Conservation (phyloP, 35 echinoderm and acorn worm species). For the Acanthaster planci region DNA sequence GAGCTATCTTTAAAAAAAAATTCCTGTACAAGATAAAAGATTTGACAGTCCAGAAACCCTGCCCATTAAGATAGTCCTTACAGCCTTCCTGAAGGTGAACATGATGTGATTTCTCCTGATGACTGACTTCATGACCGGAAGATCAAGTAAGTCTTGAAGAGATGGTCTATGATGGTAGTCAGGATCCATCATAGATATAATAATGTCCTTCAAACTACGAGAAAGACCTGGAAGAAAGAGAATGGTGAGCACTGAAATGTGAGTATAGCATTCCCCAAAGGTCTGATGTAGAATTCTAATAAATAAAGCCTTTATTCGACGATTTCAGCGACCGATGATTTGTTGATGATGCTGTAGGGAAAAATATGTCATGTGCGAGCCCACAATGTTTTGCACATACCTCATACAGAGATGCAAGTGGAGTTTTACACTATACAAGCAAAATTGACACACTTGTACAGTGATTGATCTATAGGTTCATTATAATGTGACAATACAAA, state of each 20-base stretch:
- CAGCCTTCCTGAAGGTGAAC: conserved; percentile 28
- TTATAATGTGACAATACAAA: too few species aligned
- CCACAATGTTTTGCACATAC: too few species aligned
- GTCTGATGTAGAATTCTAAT: background rate
- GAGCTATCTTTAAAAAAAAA: too few species aligned
- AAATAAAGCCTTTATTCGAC: background rate
- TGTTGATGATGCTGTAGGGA: too few species aligned
- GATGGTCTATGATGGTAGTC: conserved; percentile 56
- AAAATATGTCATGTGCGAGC: too few species aligned
- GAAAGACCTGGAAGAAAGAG: conserved; percentile 54
- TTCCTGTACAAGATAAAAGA: too few species aligned
- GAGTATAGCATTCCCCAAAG: background rate
- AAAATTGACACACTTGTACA: too few species aligned
- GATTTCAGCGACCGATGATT: background rate
- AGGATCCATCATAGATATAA: conserved; percentile 66
- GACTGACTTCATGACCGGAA: conserved; percentile 38
- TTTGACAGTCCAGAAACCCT: too few species aligned
- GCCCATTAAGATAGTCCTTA: conserved; percentile 8
- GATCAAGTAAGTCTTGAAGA: conserved; percentile 36
- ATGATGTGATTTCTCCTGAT: conserved; percentile 14
- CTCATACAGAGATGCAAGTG: too few species aligned
- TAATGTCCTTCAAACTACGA: conserved; percentile 24
- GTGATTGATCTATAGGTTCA: too few species aligned
- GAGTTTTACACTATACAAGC: too few species aligned
- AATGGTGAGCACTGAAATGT: background rate